Percentiles rank a stretch among this genome's conserved stretches.
Conservation (phyloP, 2,888 invertebrate genomes). For the Acheta domesticus region DNA sequence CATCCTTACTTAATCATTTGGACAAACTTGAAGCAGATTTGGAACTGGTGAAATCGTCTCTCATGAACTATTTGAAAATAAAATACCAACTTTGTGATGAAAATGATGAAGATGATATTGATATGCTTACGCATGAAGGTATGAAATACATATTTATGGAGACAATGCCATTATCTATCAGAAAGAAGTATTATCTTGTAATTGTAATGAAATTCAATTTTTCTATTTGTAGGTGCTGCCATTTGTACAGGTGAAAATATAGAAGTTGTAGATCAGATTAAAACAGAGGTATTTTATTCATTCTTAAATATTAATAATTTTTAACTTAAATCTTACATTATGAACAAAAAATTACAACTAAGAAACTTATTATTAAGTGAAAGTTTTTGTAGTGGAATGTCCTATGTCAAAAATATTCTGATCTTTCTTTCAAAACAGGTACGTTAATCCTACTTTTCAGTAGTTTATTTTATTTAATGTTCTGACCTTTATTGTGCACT, state of each 20-base stretch:
- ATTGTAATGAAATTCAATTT: background rate
- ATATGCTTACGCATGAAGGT: background rate
- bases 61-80: slow-evolving; percentile 39
- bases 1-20: slow-evolving; percentile 50
- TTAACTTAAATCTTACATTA: no score
- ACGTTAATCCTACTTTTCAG: no score
- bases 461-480: no score
- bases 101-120: slow-evolving; percentile 21
- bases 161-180: no score
- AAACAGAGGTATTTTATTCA: background rate
- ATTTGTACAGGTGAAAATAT: background rate
- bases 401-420: no score
- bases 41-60: slow-evolving; percentile 44
- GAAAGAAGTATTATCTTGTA: no score
- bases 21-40: slow-evolving; percentile 52
- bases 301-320: no score
- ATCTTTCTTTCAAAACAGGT: no score
- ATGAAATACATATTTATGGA: background rate
- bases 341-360: no score
- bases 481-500: no score
- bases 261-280: background rate
- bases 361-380: no score
- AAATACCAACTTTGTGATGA: slow-evolving; percentile 39
- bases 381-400: no score
- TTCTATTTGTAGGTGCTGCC: background rate